Conservation (phyloP, 2,797 vertebrate species). For the Crocidura indochinensis region DNA sequence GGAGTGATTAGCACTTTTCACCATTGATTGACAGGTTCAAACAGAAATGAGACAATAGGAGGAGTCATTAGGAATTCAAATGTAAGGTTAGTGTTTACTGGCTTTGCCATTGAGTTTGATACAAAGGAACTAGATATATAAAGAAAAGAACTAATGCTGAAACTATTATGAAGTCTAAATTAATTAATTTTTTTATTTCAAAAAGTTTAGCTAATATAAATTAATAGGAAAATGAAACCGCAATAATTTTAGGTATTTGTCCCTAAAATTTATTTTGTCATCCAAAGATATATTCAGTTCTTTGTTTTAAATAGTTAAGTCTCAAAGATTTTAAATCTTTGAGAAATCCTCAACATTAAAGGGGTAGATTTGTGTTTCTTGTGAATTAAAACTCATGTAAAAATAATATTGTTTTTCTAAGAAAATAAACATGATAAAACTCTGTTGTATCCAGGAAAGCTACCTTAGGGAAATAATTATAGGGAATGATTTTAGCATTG, state of each 20-base stretch:
- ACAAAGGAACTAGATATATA: constrained; percentile 80
- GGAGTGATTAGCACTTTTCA: constrained; percentile 93
- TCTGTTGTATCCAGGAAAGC: constrained; percentile 81
- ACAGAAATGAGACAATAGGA: constrained; percentile 91
- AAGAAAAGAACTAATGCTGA: constrained; percentile 52
- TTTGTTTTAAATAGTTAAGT: constrained; percentile 54
- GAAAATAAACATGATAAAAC: constrained; percentile 76
- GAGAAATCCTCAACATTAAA: constrained; percentile 69
- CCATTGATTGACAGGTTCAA: constrained; percentile 91
- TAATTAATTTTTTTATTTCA: constrained; percentile 68
- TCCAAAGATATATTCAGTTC: neutral
- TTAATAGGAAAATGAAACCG: constrained; percentile 40
- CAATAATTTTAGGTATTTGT: constrained; percentile 66
- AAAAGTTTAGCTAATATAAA: constrained; percentile 75
- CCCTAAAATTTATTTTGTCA: constrained; percentile 3
- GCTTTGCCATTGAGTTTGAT: constrained; percentile 85
- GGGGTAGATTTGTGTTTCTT: constrained; percentile 76
- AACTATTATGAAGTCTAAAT: constrained; percentile 58
- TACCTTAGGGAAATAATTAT: constrained; percentile 88
- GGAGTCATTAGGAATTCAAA: constrained; percentile 91
- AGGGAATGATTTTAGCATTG: constrained; percentile 87
- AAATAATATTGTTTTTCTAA: constrained; percentile 76
- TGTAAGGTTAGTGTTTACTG: constrained; percentile 89
- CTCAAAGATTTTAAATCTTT: constrained; percentile 51
- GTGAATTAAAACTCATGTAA: constrained; percentile 66